These are phyloP conservation scores for Lepus europaeus DNA, from an alignment of 2,113 vertebrate species.

Conservation along the genomic window DNA sequence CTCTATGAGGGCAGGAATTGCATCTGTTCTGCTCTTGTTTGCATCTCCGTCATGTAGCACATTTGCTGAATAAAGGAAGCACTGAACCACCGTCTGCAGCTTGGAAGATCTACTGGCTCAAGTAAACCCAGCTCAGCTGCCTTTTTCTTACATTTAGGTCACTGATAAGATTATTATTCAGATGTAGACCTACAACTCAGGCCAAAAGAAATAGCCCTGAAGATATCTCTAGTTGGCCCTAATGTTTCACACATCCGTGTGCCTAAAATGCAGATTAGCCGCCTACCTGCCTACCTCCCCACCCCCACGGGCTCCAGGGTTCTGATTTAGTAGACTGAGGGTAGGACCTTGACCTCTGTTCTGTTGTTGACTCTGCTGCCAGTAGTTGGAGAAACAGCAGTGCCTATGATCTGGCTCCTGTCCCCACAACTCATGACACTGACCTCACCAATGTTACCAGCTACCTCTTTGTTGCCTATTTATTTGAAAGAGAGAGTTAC, in stretches of 20 bases:
- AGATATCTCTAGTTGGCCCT: neutral
- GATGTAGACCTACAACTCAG: neutral
- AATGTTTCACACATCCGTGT: neutral
- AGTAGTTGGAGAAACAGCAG: neutral
- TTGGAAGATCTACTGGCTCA: neutral
- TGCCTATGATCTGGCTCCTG: neutral
- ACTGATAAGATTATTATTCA: neutral
- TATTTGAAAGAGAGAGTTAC: no score
- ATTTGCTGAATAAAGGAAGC: neutral
- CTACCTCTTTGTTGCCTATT: neutral
- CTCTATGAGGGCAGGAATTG: neutral
- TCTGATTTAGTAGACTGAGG: neutral
- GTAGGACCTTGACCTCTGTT: neutral
- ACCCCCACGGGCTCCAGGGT: neutral
- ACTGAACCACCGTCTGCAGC: neutral
- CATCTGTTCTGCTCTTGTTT: neutral
- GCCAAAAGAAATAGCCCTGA: neutral
- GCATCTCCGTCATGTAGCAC: neutral
- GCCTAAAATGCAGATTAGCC: neutral
- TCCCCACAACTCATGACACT: neutral
- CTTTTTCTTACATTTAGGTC: conserved; percentile 25
- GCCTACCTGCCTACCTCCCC: neutral
- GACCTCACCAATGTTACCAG: neutral
- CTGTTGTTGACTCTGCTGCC: neutral
- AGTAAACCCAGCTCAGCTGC: neutral